Evolutionary conservation across 2,888 invertebrate genomes (phyloP).

Genomic region (Ectemnius cavifrons): DNA sequence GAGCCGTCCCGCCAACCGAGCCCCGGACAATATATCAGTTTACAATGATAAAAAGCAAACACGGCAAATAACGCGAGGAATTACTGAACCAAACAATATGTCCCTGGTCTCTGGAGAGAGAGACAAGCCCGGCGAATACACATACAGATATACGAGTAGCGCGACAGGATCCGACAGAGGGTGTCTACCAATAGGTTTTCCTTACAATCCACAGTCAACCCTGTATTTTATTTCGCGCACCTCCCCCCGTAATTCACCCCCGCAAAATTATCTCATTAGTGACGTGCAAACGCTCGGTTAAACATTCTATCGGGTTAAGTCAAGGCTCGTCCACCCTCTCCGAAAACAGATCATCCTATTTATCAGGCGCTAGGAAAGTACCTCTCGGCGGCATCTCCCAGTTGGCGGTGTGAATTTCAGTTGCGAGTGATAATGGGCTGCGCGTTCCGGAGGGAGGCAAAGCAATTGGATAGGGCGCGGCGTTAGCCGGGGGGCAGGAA

Average conservation of each 20-base stretch:
- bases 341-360: too few relatives aligned
- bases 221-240: conserved; percentile 41
- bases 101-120: conserved; percentile 71
- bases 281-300: conserved; percentile 11
- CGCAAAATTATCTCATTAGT: conserved; percentile 51
- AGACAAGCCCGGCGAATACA: conserved; percentile 18
- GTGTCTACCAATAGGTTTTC: conserved; percentile 50
- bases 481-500: conserved; percentile 2
- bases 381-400: too few relatives aligned
- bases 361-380: too few relatives aligned
- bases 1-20: not conserved
- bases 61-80: conserved; percentile 73
- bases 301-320: conserved; percentile 1
- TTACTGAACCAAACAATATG: conserved; percentile 76
- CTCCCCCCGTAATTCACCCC: conserved; percentile 14
- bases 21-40: conserved; percentile 68
- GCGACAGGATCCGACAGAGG: conserved; percentile 54
- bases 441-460: not conserved
- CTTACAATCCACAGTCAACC: conserved; percentile 38
- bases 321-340: not conserved
- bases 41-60: conserved; percentile 76
- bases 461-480: not conserved
- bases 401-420: too few relatives aligned
- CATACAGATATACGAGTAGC: conserved; percentile 60
- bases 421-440: not conserved